These are phyloP conservation scores for Neodiprion pinetum DNA, from an alignment of 1,140 invertebrate genomes.

Conservation along the genomic window DNA sequence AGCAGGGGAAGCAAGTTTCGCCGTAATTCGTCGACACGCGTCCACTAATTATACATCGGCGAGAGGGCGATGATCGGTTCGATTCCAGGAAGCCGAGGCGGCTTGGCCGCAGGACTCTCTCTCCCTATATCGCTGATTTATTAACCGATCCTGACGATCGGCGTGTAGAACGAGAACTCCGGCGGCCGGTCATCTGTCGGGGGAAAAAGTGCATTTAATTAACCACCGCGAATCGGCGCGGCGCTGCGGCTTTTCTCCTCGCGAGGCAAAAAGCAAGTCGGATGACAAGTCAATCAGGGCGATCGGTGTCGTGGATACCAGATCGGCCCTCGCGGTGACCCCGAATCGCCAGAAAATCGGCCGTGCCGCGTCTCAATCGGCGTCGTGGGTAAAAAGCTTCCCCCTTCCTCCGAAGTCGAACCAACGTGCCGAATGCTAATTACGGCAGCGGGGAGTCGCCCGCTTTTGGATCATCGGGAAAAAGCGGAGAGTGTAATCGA, in stretches of 20 bases:
- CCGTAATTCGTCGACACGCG: constrained; percentile 28
- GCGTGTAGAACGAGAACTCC: not conserved
- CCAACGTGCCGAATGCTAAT: constrained; percentile 59
- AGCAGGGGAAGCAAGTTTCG: too few species aligned
- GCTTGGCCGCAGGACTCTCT: not conserved
- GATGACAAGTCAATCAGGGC: too few species aligned
- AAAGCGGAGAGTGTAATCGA: not conserved
- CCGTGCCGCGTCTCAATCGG: too few species aligned
- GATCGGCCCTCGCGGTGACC: too few species aligned
- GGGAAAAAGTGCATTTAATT: constrained; percentile 56
- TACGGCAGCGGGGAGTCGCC: constrained; percentile 29
- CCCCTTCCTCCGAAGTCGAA: constrained; percentile 15
- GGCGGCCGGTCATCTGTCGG: constrained; percentile 2
- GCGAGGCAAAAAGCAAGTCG: too few species aligned
- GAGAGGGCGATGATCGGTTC: constrained; percentile 29
- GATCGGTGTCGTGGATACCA: constrained; percentile 23
- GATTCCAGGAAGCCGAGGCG: constrained; percentile 46
- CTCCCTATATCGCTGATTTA: constrained; percentile 47
- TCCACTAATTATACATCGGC: constrained; percentile 50
- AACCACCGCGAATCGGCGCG: constrained; percentile 28
- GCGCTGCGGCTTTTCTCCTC: too few species aligned
- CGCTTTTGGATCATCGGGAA: not conserved
- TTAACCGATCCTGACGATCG: constrained; percentile 27
- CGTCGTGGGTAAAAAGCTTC: constrained; percentile 42
- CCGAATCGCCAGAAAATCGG: too few species aligned